phyloP scores from a whole-genome alignment of 2,113 vertebrate genomes.

The Zosterops borbonicus region DNA sequence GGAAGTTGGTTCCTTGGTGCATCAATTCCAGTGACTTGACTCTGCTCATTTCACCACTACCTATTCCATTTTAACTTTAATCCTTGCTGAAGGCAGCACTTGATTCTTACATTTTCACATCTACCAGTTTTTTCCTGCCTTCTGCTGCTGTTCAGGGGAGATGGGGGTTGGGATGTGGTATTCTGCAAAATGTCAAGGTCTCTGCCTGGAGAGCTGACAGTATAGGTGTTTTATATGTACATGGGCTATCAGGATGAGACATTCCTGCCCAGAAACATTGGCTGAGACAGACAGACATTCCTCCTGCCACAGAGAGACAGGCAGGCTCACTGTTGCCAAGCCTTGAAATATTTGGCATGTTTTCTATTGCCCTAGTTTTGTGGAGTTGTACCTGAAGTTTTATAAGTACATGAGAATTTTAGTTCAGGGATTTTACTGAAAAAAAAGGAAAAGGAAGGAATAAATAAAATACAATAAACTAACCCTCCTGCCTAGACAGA shows the following conservation, averaged over 20 bases:
- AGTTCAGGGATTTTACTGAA: neutral
- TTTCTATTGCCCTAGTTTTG: slow-evolving; percentile 57
- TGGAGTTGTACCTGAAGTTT: slow-evolving; percentile 57
- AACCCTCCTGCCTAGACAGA: neutral
- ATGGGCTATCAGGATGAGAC: slow-evolving; percentile 36
- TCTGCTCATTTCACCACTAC: neutral
- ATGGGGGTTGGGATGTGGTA: neutral
- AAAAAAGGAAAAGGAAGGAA: neutral
- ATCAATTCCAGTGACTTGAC: neutral
- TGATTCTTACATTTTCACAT: neutral
- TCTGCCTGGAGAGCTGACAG: slow-evolving; percentile 44
- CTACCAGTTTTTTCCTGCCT: neutral
- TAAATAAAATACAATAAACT: neutral
- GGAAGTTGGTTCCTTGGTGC: neutral
- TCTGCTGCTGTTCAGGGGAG: neutral
- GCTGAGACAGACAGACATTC: slow-evolving; percentile 35
- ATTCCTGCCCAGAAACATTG: slow-evolving; percentile 39
- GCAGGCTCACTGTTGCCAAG: slow-evolving; percentile 47
- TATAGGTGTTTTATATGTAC: slow-evolving; percentile 32
- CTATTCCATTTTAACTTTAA: neutral
- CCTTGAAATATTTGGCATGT: slow-evolving; percentile 47
- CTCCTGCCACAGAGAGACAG: slow-evolving; percentile 23
- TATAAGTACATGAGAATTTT: neutral
- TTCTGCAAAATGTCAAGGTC: slow-evolving; percentile 44
- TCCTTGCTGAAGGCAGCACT: neutral